Base-by-base conservation (phyloP, 2,797 vertebrate genomes). In the Microctenopoma steveboyesi region DNA sequence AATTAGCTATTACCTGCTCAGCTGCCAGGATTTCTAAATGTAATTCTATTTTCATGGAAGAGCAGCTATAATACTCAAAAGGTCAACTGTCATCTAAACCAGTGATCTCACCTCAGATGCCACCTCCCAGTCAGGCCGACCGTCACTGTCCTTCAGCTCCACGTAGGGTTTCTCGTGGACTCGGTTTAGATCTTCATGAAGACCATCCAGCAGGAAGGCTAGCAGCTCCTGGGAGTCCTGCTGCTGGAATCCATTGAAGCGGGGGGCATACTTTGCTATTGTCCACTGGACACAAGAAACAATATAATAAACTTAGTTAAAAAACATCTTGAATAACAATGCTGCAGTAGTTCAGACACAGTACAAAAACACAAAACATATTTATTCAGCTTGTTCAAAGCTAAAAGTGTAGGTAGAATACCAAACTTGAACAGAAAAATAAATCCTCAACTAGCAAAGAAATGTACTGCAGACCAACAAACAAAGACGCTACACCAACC, bases 121-220 rank as follows among this genome's bases (percentile, higher is more conserved):
- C 30, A 99, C 98, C 85, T 99, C 97, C 94, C 96, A 96, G 89
- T 99, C 97, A 0, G 97, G 98, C 40, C 98, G 94, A 0, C 96
- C 96, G 42, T 99, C 95, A 3, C 98, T 99, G 88, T 99, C 98
- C 86, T 99, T 98, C 72, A 99, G 94, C 69, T 99, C 98, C 47
- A 99, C 98, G 1, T 99, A 99, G 0, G 98, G 98, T 74, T 99
- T 99, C 58, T 99, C 98, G 2, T 99, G 97, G 60, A 99, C 98
- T 35, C 97, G 90, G 86, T 99, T 99, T 40, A 99, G 93, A 83
- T 99, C 98, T 90, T 99, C 98, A 4, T 99, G 98, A 12, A 99
- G 97, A 22, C 98, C 97, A 62, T 99, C 98, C 75, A 99, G 91
- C 52, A 99, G 95, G 85, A 99, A 99, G 25, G 98, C 98, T 62